Percentiles rank a stretch among this genome's conserved stretches.
phyloP scores from a whole-genome alignment of 2,113 vertebrate genomes.

The Piprites chloris region DNA sequence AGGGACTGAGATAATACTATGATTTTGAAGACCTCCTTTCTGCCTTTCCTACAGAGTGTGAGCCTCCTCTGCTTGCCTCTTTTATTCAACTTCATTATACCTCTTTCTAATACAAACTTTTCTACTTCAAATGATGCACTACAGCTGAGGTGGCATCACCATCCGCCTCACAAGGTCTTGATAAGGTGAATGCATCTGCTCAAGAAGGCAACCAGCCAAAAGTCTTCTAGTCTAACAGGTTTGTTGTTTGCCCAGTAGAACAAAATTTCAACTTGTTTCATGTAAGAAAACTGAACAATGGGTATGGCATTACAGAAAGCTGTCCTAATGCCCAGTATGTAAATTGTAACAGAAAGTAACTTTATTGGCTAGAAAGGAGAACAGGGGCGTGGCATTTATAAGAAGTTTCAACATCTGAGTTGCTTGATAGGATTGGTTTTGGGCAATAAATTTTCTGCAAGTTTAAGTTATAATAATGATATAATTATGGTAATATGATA shows the following conservation, averaged over 20 bases:
- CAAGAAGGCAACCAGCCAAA: background rate
- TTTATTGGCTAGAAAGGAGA: background rate
- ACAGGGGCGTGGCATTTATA: background rate
- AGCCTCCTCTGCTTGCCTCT: background rate
- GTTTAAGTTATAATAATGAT: slow-evolving; percentile 37
- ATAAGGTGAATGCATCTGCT: background rate
- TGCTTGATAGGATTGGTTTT: background rate
- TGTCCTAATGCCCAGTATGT: background rate
- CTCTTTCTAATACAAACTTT: background rate
- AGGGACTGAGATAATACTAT: background rate
- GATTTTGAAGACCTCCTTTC: background rate
- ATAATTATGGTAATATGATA: slow-evolving; percentile 39
- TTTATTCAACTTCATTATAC: background rate
- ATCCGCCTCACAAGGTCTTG: background rate
- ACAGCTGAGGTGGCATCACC: background rate
- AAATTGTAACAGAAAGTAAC: background rate
- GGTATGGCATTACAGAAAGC: background rate
- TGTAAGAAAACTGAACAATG: background rate
- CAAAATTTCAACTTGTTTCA: background rate
- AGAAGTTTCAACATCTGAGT: background rate
- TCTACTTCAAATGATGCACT: background rate
- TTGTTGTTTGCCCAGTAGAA: background rate
- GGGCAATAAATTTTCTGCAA: background rate
- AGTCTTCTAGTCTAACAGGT: background rate
- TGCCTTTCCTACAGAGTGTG: background rate